Base-by-base conservation (phyloP, 1,140 invertebrate species). In the Brevipalpus yothersi region DNA sequence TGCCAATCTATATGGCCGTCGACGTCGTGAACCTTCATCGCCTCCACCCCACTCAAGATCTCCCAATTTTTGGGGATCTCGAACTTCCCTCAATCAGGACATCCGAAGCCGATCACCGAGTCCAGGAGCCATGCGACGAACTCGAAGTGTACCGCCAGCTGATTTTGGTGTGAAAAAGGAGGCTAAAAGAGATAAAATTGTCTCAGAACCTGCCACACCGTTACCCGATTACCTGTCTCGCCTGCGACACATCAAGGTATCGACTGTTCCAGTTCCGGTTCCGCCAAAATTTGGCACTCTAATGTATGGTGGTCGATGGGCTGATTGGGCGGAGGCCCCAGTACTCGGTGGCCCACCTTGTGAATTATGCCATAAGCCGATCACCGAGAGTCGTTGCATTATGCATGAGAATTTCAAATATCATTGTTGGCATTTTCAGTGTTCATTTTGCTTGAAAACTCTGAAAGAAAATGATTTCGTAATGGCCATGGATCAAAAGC, bases 361-460 rank as follows among this genome's bases (percentile, higher is more conserved):
- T 49, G 55, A 61, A 47, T 39, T 61, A 11, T 61, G 60, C 31
- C 57, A 61, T 19, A 61, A 61, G 55, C 54, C 53, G 19, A 61
- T 61, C 42, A 56, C 53, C n/a, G 60, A 61, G 15, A 43, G 17
- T 8, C 53, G 60, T 7, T 61, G 57, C 23, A 61, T 61, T 15
- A 13, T n/a, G 15, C 13, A 40, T 41, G 54, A 61, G 15, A 58
- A 58, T 49, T 23, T 39, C 40, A 13, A 41, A 17, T 61, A 40
- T 53, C 60, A 61, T 49, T 60, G 57, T 61, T 60, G 53, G 41
- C 60, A 61, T 42, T 61, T 61, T 58, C 15, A 21, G 1, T 61
- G 60, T 23, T 47, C 54, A 19, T 61, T 59, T 56, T 61, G 60
- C 4, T 42, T 57, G n/a, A 61, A 61, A 41, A 43, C 55, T 23